These are phyloP conservation scores for Diplosoma virens DNA, from an alignment of 23 tunicate species.

Conservation along the genomic window DNA sequence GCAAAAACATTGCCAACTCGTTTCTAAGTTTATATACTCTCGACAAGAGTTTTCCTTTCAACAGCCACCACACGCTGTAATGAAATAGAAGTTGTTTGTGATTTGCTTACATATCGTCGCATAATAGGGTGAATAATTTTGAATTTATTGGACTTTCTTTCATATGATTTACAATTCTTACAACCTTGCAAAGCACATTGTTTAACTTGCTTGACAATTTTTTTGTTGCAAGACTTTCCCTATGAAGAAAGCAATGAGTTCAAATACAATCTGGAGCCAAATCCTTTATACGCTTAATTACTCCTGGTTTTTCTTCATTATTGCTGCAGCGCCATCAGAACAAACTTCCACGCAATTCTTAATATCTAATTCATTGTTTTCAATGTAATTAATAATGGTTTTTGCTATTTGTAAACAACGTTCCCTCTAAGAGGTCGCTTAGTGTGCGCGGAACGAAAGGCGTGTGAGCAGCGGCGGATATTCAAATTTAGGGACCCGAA, in stretches of 20 bases:
- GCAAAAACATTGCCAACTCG: conserved; percentile 26
- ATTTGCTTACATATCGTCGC: conserved; percentile 32
- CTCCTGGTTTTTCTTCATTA: conserved; percentile 27
- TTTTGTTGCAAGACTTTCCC: conserved; percentile 26
- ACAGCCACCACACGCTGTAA: conserved; percentile 20
- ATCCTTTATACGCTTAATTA: conserved; percentile 4
- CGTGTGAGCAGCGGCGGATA: too few relatives aligned
- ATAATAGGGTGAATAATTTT: conserved; percentile 12
- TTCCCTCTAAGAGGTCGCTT: too few relatives aligned
- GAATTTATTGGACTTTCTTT: conserved; percentile 19
- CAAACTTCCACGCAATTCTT: conserved; percentile 23
- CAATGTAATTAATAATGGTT: conserved; percentile 20
- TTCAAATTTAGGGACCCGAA: too few relatives aligned
- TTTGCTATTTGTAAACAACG: too few relatives aligned
- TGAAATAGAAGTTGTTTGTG: conserved; percentile 14
- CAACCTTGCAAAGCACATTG: conserved; percentile 29
- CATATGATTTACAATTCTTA: too few relatives aligned
- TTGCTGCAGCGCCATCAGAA: conserved; percentile 26
- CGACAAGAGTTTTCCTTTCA: conserved; percentile 5
- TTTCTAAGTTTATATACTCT: conserved; percentile 15
- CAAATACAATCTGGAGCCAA: conserved; percentile 24
- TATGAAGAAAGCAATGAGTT: conserved; percentile 19
- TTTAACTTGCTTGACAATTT: conserved; percentile 17
- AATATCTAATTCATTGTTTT: conserved; percentile 13
- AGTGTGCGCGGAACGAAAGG: too few relatives aligned